A percentile compares a stretch with the other conserved stretches of the same genome.
Evolutionary conservation across 1,140 invertebrate genomes (phyloP).

Genomic region (Cyphomyrmex costatus): DNA sequence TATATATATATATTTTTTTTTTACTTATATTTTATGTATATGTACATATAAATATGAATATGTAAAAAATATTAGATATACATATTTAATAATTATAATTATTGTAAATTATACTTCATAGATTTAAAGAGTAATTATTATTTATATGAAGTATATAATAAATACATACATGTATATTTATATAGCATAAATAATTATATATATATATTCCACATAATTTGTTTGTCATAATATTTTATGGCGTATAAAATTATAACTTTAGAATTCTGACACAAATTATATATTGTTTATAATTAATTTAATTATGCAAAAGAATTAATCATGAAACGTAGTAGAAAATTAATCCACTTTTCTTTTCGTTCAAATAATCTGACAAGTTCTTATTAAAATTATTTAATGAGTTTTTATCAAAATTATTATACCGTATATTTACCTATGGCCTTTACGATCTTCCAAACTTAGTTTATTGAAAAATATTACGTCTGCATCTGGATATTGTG

Average conservation of each 20-base stretch:
- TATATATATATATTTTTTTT: neutral
- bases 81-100: neutral
- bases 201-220: constrained; percentile 1
- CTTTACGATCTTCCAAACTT: constrained; percentile 79
- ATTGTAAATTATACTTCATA: neutral
- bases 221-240: neutral
- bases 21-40: neutral
- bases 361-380: neutral
- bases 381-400: neutral
- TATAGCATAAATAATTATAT: neutral
- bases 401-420: constrained; percentile 8
- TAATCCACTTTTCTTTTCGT: neutral
- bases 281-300: neutral
- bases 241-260: neutral
- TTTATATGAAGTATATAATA: neutral
- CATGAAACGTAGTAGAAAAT: neutral
- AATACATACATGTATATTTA: neutral
- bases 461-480: constrained; percentile 76
- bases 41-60: neutral
- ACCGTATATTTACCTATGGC: constrained; percentile 76
- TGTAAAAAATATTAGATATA: neutral
- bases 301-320: neutral
- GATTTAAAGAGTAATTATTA: neutral
- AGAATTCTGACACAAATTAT: neutral
- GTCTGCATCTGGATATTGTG: constrained; percentile 40